Evolutionary conservation across 2,113 vertebrate species (phyloP), one percentile per base, ranked within the genome.

Genomic region (Lagenorhynchus albirostris): DNA sequence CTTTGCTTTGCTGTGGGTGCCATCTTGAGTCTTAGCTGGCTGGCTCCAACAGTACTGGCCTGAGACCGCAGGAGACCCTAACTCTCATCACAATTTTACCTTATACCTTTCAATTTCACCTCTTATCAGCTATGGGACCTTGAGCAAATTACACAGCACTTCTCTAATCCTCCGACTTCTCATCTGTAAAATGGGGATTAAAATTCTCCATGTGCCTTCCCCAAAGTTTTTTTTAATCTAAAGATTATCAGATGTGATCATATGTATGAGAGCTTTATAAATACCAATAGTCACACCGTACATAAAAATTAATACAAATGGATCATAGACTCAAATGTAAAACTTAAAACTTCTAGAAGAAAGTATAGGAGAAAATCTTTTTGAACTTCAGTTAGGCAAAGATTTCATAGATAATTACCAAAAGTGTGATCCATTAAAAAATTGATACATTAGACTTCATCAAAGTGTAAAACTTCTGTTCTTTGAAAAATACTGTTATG

Each of bases 301-400:
- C 67, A 91, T 4, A 96, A 96, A 97, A 80, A 79, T 63, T 82
- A 96, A n/a, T 67, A 18, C 10, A 76, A 96, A 93, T 82, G 31
- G 13, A 84, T 63, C 38, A 89, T 50, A 89, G 62, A 81, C 44
- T 92, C 94, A 87, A 95, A 89, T 86, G 94, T 89, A 84, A 83
- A 89, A 84, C 31, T 91, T 68, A 87, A 94, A 94, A 84, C 23
- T 44, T 94, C 73, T 81, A 84, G 77, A 83, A 90, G 31, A 26
- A 74, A 82, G 23, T 53, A n/a, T 63, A 96, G 53, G 38, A 80
- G 50, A 95, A 95, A 97, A 82, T 81, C 8, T 77, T 97, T 83
- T 63, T 84, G 33, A 85, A 14, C 10, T 95, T 98, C 80, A 62
- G 53, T 94, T 88, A 81, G 38, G 33, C 50, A 97, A 96, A 93